Base-by-base conservation (phyloP, 2,797 vertebrate species). In the Muraenolepis orangiensis region DNA sequence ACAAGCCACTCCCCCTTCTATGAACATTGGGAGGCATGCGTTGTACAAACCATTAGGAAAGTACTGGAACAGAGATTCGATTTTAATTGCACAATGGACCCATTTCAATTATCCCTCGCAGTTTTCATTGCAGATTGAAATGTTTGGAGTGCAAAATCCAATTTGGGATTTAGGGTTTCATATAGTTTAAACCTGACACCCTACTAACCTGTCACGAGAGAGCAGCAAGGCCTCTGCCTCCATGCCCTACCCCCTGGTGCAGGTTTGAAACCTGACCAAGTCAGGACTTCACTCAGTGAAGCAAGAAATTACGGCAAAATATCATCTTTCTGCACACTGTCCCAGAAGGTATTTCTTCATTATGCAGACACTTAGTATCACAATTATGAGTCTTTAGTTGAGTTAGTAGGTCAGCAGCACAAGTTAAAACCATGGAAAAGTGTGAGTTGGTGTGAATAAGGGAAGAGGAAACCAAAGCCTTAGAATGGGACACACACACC, bases 81-180 rank as follows among this genome's bases (percentile, higher is more conserved):
- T 86, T 88, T 87, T 80, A 87, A 89, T 89, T 79, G 82, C 70
- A 12, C 23, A 20, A 51, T 64, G 71, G 74, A 90, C 90, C 80
- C 73, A 81, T 86, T 74, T 79, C 40, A 76, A 74, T 74, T 74
- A 70, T 61, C 76, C 71, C 74, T 79, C 64, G 78, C 87, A 75
- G 74, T 82, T 88, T 88, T 82, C 70, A 83, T 78, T 83, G 82
- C 77, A 80, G 71, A 84, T 71, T 76, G 74, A 78, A 84, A 76
- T 87, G 78, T 84, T 69, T 76, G n/a, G 74, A 76, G 74, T 70
- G 79, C 83, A 84, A 81, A 87, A 86, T 82, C 74, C 73, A 82
- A 82, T 84, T 85, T 85, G 83, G 72, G 66, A n/a, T n/a, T n/a
- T 72, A 83, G 74, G 69, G 82, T 75, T 79, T 81, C 79, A 78